Evolutionary conservation across 2,888 invertebrate species (phyloP), one percentile per base, ranked within the genome.

Genomic region (Erpobdella octoculata): DNA sequence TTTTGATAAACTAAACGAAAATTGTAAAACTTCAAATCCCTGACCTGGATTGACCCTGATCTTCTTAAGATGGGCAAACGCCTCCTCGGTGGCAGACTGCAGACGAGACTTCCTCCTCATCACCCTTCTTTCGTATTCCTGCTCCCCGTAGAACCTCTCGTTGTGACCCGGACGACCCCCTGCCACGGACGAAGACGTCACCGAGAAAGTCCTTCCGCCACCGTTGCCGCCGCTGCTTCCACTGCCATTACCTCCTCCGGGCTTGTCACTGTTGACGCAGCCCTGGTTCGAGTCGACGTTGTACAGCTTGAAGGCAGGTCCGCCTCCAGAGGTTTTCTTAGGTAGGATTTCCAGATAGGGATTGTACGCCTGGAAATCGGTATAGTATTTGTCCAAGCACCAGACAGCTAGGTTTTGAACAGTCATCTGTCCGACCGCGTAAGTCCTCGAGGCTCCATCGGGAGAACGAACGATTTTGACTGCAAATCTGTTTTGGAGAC

Each of bases 351-450:
- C 77, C 71, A 81, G 76, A 71, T 95, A 95, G 0, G 95, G 95
- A 85, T 98, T 98, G 81, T 93, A 98, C 76, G 94, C 91, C 0
- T 93, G 89, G 83, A 98, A 98, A 80, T 94, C 93, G 0, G 92
- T 76, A 36, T 96, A 95, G 84, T 98, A 98, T 78, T 89, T 90
- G 83, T 96, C 93, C 58, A 97, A 84, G 3, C 94, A 89, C 90
- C 91, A 92, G 8, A 93, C 91, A 0, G 97, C 95, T 36, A 72
- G 58, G 25, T 72, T 68, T 41, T 73, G 73, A 18, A 73, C 64
- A 33, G 69, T 70, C 61, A 70, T 62, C 36, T 61, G 62, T 2
- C 73, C 73, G 25, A 72, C 70, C 0, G 96, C 93, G 82, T 92
- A 95, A 0, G 91, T 90, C 77, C 88, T 88, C 75, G 91, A 91